These are phyloP conservation scores for Theristicus caerulescens DNA, from an alignment of 2,113 vertebrate genomes.

Conservation along the genomic window DNA sequence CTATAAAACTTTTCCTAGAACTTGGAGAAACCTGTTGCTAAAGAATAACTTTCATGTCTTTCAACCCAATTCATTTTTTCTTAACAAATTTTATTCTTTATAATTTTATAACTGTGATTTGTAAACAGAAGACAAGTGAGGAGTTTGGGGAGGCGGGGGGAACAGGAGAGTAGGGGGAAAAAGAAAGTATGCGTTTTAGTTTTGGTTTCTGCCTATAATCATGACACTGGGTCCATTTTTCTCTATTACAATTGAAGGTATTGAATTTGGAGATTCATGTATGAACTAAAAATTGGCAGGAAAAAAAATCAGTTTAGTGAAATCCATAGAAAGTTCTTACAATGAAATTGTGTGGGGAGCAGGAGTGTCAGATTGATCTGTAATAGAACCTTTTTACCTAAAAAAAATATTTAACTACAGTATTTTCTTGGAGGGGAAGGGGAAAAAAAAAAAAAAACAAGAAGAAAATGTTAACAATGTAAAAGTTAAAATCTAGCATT, in stretches of 20 bases:
- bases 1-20: not conserved
- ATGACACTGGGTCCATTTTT: not conserved
- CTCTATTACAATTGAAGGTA: not conserved
- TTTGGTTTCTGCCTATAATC: not conserved
- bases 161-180: not conserved
- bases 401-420: not conserved
- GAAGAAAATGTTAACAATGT: not conserved
- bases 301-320: not conserved
- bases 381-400: not conserved
- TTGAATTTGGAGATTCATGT: conserved; percentile 28
- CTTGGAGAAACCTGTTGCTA: not conserved
- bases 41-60: not conserved
- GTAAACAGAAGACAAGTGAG: not conserved
- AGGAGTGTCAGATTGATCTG: not conserved
- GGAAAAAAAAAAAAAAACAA: no score
- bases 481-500: not conserved
- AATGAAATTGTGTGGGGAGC: not conserved
- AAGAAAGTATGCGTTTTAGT: not conserved
- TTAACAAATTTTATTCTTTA: not conserved
- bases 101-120: not conserved
- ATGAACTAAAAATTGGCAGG: not conserved
- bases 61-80: not conserved
- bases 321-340: not conserved
- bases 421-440: not conserved
- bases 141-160: not conserved